A percentile compares a stretch with the other conserved stretches of the same genome.
phyloP scores from a whole-genome alignment of 2,888 invertebrate species.

The Limnephilus auricula region DNA sequence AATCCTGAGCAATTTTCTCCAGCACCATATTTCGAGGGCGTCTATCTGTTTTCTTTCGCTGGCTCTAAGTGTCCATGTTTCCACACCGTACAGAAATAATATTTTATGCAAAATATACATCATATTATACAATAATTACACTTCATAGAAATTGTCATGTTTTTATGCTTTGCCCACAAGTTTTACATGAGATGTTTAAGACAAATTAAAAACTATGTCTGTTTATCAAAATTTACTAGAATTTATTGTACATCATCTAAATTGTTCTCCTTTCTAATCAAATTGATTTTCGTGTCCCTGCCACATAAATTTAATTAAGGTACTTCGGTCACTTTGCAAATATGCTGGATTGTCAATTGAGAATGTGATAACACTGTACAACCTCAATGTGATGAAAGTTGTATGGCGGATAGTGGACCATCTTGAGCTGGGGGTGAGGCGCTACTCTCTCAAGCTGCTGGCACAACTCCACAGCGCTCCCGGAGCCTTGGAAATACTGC shows the following conservation, averaged over 20 bases:
- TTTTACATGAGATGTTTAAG: too few relatives aligned
- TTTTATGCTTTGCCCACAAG: too few relatives aligned
- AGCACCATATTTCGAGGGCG: too few relatives aligned
- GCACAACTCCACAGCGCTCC: constrained; percentile 43
- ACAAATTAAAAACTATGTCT: too few relatives aligned
- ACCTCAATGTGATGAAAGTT: constrained; percentile 18
- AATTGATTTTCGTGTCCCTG: not conserved
- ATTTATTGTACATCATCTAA: not conserved
- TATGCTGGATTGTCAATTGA: constrained; percentile 39
- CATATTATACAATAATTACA: too few relatives aligned
- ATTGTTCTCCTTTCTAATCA: not conserved
- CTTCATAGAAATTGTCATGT: too few relatives aligned
- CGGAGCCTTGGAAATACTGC: constrained; percentile 35
- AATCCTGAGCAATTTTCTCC: too few relatives aligned
- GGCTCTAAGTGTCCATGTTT: too few relatives aligned
- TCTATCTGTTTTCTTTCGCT: too few relatives aligned
- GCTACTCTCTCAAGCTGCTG: constrained; percentile 52
- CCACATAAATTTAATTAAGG: constrained; percentile 34
- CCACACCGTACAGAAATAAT: too few relatives aligned
- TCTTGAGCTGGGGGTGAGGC: constrained; percentile 37
- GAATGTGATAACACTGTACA: constrained; percentile 35
- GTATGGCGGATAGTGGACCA: constrained; percentile 8
- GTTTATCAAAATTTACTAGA: too few relatives aligned
- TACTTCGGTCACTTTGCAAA: constrained; percentile 46
- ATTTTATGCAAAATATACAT: too few relatives aligned